These are phyloP conservation scores for Eupeodes corollae DNA, from an alignment of 1,140 invertebrate genomes.

Conservation along the genomic window DNA sequence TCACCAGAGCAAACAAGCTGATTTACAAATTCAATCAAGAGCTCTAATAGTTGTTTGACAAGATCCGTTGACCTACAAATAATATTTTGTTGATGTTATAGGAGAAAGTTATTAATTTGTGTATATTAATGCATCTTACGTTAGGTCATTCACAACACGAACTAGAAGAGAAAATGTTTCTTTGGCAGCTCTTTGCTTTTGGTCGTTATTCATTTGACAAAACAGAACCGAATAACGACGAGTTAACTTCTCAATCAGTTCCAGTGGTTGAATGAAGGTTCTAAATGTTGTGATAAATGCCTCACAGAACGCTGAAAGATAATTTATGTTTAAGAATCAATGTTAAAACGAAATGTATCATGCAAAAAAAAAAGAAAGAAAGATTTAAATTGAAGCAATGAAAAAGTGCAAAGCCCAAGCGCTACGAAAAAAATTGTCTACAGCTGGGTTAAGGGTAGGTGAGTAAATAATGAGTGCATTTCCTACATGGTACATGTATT, in stretches of 20 bases:
- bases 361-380: neutral
- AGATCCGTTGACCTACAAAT: slow-evolving; percentile 66
- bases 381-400: neutral
- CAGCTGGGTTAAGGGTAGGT: neutral
- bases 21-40: slow-evolving; percentile 83
- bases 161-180: slow-evolving; percentile 84
- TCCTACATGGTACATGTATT: neutral
- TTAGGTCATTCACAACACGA: slow-evolving; percentile 84
- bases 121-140: slow-evolving; percentile 52
- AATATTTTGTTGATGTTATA: no score
- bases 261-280: slow-evolving; percentile 82
- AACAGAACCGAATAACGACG: slow-evolving; percentile 64
- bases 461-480: neutral
- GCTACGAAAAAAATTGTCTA: no score
- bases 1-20: slow-evolving; percentile 77
- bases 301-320: slow-evolving; percentile 65
- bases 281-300: slow-evolving; percentile 94
- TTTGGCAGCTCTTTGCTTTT: slow-evolving; percentile 66
- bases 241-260: slow-evolving; percentile 78
- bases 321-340: no score
- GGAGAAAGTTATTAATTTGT: slow-evolving; percentile 3
- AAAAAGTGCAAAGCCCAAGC: no score
- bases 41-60: slow-evolving; percentile 58
- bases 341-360: neutral
- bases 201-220: slow-evolving; percentile 51